These are phyloP conservation scores for Pristis pectinata DNA, from an alignment of 2,797 vertebrate genomes.

Conservation along the genomic window DNA sequence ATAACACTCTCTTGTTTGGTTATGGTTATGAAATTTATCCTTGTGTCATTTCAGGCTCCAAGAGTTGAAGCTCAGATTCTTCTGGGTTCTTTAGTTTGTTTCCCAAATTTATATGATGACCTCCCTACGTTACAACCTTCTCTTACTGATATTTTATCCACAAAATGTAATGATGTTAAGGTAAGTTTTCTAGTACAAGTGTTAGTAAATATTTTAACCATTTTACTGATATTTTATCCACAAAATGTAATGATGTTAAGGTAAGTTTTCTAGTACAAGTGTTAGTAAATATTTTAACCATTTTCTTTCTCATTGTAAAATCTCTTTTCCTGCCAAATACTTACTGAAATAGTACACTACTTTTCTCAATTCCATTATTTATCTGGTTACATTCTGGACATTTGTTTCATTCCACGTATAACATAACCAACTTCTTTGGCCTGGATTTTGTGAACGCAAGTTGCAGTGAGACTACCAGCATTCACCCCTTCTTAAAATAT, in stretches of 20 bases:
- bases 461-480: neutral
- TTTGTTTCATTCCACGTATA: neutral
- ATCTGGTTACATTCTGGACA: neutral
- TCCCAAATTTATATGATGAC: constrained; percentile 87
- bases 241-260: constrained; percentile 92
- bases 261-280: constrained; percentile 49
- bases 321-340: neutral
- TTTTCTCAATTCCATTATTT: neutral
- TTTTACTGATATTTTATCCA: constrained; percentile 64
- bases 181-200: constrained; percentile 49
- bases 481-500: neutral
- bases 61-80: constrained; percentile 95
- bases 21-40: neutral
- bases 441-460: neutral
- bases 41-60: constrained; percentile 67
- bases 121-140: constrained; percentile 87
- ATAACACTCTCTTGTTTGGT: neutral
- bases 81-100: constrained; percentile 91
- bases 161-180: constrained; percentile 92
- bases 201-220: neutral
- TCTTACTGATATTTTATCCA: constrained; percentile 77
- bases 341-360: neutral
- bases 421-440: neutral
- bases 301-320: neutral
- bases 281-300: neutral